Evolutionary conservation across 2,113 vertebrate genomes (phyloP), one percentile per base, ranked within the genome.

Genomic region (Urocolius indicus): DNA sequence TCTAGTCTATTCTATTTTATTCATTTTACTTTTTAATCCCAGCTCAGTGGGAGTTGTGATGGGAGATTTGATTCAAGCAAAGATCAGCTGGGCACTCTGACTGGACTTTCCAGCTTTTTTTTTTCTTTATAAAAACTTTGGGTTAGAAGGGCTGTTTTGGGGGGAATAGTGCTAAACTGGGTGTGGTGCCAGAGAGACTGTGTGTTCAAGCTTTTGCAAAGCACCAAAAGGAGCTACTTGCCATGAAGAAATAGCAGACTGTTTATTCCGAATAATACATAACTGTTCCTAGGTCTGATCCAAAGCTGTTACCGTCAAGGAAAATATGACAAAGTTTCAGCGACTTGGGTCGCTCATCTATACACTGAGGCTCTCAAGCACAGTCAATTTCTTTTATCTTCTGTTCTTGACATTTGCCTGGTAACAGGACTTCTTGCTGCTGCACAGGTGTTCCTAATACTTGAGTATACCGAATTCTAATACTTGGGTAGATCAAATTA

Each of bases 11-110:
- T 66, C 34, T 9, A 41, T 41, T 41, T 11, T 41, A 41, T 41
- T 41, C 27, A 8, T 32, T 30, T 24, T 30, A 10, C 16, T 30
- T n/a, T 14, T 34, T 21, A 41, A 41, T 41, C 38, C 38, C 38
- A 41, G 38, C 34, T 78, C 24, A 54, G 68, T 69, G 74, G 63
- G 94, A 81, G 41, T 88, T 63, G 90, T 77, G 87, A 85, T 57
- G 46, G 87, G 96, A 97, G 71, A 69, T 93, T 89, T 90, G 81
- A 96, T 95, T 96, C 86, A 85, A 93, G 22, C 26, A 36, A 89
- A 94, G 96, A 85, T 97, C 84, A 96, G 85, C 96, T 96, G 90
- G 84, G 81, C 80, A 49, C 85, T 93, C 80, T 93, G 95, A 79
- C 91, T 94, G 84, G 34, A 83, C 95, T 96, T 87, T 88, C 32